Base-by-base conservation (phyloP, 2,888 invertebrate genomes). In the Pharmacophagus antenor region DNA sequence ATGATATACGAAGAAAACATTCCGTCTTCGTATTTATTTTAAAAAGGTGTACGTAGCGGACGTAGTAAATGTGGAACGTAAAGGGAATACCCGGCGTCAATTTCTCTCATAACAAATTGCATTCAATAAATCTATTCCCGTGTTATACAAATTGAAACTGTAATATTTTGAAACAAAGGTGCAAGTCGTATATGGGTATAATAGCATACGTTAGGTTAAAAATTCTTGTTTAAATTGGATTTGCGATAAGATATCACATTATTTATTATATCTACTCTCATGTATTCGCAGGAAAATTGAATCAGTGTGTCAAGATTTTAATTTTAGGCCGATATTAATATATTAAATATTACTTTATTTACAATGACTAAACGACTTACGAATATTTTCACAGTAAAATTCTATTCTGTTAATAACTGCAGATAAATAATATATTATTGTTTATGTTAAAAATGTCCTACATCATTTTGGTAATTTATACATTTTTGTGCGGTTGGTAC, bases 11-110 rank as follows among this genome's bases (percentile, higher is more conserved):
- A 6, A 10, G 56, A 49, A 23, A 23, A 23, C 47, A 47, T 58
- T 63, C 60, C 54, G 20, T 27, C 18, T 23, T 42, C 18, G 18
- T 1, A 50, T 4, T 22, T 22, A 10, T 25, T 42, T 41, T 20
- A 25, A 41, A 52, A 17, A 27, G 44, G 31, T n/a, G 44, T 46
- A 7, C 48, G 60, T 47, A 62, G 59, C 61, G 56, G 66, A 66
- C 65, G 67, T 72, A 72, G 77, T 77, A 74, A 77, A 80, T 75
- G 77, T 76, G 73, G 75, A 67, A 77, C 74, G 74, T 67, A 67
- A 70, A 76, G 82, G 82, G 80, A 84, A 82, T 82, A 76, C 82
- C 80, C 81, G 76, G 64, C 80, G 78, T 80, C 76, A 73, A 80
- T 83, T 82, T 77, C 76, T 76, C 74, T 67, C 69, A 69, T 70